Evolutionary conservation across 2,797 vertebrate species (phyloP).

Genomic region (Balearica regulorum): DNA sequence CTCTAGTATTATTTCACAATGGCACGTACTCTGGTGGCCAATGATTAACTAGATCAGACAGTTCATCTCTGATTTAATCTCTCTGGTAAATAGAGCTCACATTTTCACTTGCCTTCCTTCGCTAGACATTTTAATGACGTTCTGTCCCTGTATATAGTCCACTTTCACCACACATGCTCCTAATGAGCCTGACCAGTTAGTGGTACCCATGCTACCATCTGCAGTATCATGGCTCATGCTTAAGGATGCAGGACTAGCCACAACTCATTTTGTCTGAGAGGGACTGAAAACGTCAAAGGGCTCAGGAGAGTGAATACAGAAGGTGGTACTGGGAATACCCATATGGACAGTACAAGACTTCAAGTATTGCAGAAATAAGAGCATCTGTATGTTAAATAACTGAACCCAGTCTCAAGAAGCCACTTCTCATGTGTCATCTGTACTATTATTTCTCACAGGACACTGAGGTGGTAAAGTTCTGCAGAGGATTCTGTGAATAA

Average conservation of each 20-base stretch:
- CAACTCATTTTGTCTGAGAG: not conserved
- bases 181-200: not conserved
- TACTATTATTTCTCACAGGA: not conserved
- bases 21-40: not conserved
- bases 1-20: not conserved
- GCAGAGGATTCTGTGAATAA: not conserved
- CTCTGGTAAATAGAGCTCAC: not conserved
- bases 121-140: not conserved
- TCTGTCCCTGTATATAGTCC: not conserved
- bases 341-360: not conserved
- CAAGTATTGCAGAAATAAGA: not conserved
- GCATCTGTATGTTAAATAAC: not conserved
- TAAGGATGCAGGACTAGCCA: not conserved
- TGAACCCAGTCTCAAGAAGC: not conserved
- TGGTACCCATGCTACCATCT: not conserved
- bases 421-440: not conserved
- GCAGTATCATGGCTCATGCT: fast-evolving
- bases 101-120: not conserved
- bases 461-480: not conserved
- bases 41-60: not conserved
- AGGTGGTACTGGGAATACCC: not conserved
- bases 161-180: not conserved
- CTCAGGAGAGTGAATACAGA: not conserved
- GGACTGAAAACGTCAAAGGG: not conserved
- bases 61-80: not conserved